Evolutionary conservation across 2,113 vertebrate species (phyloP), one percentile per base, ranked within the genome.

Genomic region (Hippocampus barbouri): DNA sequence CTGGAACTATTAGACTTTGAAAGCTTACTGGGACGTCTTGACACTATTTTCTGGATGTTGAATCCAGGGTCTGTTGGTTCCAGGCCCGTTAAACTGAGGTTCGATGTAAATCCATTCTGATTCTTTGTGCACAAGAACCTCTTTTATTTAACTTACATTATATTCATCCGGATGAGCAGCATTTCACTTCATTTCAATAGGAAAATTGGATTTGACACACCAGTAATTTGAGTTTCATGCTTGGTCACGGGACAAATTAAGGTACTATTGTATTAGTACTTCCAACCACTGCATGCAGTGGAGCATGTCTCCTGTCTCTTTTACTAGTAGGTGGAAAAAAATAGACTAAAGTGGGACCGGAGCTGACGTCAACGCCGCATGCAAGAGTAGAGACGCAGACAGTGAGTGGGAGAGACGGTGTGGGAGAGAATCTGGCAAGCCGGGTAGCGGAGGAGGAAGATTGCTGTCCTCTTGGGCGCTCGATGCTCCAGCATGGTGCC

Each of bases 401-500:
- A 86, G 82, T 86, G 86, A 87, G 90, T 86, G 88, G 87, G 87
- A 83, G 82, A 83, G 76, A 81, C 77, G 30, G 76, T 61, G 87
- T 85, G 79, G 86, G 89, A 83, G 81, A 79, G 68, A 77, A 64
- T 79, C 66, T 77, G 77, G 74, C 62, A 68, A 25, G 71, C 61
- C 12, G 38, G 63, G 54, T 68, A 74, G 68, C 51, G 53, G 66
- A 56, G 69, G 76, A 66, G 77, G 77, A 76, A 72, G 71, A 76
- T 72, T 66, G 72, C 78, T 67, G 73, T 86, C 83, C 85, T 90
- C 86, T 66, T 71, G 84, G 86, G 85, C 83, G 71, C 40, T 67
- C 74, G 74, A 84, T 80, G 75, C 84, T 66, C 75, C 66, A 81
- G 76, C 65, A n/a, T 81, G 76, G 11, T 45, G 79, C 81, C 67